These are phyloP conservation scores for Pangasius mekongensis DNA, from an alignment of 2,797 vertebrate genomes.

Conservation along the genomic window DNA sequence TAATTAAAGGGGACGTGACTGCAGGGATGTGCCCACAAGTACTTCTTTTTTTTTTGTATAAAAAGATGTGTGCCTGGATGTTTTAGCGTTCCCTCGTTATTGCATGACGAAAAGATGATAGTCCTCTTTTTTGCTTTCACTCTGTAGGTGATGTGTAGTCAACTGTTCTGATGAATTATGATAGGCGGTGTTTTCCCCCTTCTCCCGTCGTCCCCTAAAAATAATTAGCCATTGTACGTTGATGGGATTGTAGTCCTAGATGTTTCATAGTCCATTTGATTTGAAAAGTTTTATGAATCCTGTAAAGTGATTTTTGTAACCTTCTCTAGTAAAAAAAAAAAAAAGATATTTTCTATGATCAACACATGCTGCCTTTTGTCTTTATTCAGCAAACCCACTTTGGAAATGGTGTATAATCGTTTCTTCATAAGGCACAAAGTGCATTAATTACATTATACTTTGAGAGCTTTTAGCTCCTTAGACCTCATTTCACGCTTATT, in stretches of 20 bases:
- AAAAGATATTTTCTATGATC: slow-evolving; percentile 99
- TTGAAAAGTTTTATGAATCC: slow-evolving; percentile 80
- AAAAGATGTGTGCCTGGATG: slow-evolving; percentile 66
- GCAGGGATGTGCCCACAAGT: slow-evolving; percentile 62
- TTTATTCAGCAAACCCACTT: slow-evolving; percentile 62
- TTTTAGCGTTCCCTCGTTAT: slow-evolving; percentile 91
- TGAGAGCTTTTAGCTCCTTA: neutral
- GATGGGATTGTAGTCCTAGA: slow-evolving; percentile 82
- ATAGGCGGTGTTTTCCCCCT: slow-evolving; percentile 83
- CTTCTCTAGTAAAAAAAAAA: slow-evolving; percentile 91
- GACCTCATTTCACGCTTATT: neutral
- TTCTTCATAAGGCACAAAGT: neutral
- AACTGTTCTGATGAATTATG: slow-evolving; percentile 87
- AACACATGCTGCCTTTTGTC: slow-evolving; percentile 87
- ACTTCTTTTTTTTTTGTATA: slow-evolving; percentile 53
- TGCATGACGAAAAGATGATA: slow-evolving; percentile 91
- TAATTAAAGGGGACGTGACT: slow-evolving; percentile 73
- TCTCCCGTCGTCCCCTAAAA: slow-evolving; percentile 49
- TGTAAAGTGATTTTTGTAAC: slow-evolving; percentile 96
- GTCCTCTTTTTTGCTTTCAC: slow-evolving; percentile 80
- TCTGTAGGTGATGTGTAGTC: slow-evolving; percentile 93
- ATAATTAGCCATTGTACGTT: slow-evolving; percentile 78
- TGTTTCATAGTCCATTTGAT: slow-evolving; percentile 79
- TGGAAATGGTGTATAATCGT: neutral
- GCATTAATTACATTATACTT: neutral